Percentiles rank a stretch among this genome's conserved stretches.
Conservation (phyloP, 2,113 vertebrate genomes). For the Syngnathoides biaculeatus region DNA sequence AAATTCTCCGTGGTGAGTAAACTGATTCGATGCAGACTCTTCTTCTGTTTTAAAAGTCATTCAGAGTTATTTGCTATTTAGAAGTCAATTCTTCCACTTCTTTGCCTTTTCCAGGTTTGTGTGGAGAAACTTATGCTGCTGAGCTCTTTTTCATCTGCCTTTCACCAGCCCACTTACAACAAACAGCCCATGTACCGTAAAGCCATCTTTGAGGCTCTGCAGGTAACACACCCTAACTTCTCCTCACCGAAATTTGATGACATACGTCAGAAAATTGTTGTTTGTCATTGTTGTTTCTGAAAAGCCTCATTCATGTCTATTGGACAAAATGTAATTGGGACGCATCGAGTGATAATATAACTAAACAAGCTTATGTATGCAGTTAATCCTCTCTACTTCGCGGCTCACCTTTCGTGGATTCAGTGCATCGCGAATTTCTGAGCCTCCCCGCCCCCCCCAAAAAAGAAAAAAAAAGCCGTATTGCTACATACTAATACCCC, state of each 20-base stretch:
- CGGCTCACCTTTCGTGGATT: too few relatives aligned
- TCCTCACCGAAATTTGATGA: background rate
- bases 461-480: too few relatives aligned
- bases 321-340: too few relatives aligned
- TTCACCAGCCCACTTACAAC: conserved; percentile 96
- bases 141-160: conserved; percentile 87
- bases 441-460: too few relatives aligned
- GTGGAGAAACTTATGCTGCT: conserved; percentile 92
- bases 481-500: too few relatives aligned
- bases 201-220: conserved; percentile 94
- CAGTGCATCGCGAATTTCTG: too few relatives aligned
- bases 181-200: conserved; percentile 98
- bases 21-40: background rate
- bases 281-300: background rate
- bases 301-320: too few relatives aligned
- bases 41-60: background rate
- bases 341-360: too few relatives aligned
- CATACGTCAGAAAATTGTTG: background rate
- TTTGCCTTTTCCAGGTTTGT: conserved; percentile 77
- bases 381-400: too few relatives aligned
- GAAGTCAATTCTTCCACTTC: background rate
- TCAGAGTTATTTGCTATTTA: conserved; percentile 6
- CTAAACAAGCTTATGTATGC: too few relatives aligned
- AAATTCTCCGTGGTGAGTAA: conserved; percentile 91
- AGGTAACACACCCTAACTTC: conserved; percentile 71